Base-by-base conservation (phyloP, 2,888 invertebrate genomes). In the Conus canariensis region DNA sequence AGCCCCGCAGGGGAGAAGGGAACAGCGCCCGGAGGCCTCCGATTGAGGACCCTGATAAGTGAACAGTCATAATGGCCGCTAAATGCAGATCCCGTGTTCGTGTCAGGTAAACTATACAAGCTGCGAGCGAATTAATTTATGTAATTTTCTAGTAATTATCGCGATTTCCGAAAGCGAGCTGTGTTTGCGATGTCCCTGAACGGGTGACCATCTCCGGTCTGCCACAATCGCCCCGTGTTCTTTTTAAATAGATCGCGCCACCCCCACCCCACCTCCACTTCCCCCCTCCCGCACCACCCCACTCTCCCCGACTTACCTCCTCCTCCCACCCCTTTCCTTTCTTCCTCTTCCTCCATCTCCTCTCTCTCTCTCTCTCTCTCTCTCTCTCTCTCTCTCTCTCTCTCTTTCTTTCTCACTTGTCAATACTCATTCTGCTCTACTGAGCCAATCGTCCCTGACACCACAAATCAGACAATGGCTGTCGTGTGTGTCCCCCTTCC, bases 1-100 rank as follows among this genome's bases (percentile, higher is more conserved):
- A 74, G 70, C 85, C 58, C 74, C 89, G 58, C 58, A 10, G n/a
- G 89, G 85, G 89, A 70, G 85, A 74, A 22, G 6, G 14, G 9
- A 16, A 58, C 59, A 59, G 85, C 30, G 70, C 89, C 70, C 64
- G 85, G 83, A 58, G 89, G 85, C 89, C 89, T n/a, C 19, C 89
- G 89, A 89, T 89, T 85, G 64, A 74, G 64, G 85, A 64, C 64
- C 64, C 59, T n/a, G 89, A 89, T 89, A 89, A 89, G 89, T 89
- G 89, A 89, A 85, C 89, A 89, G 89, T 88, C 85, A 90, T 88
- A 90, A 90, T 90, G 88, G 90, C 16, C 60, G 64, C 90, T 88
- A 90, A 90, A 90, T 90, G 90, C 90, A 90, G 70, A 90, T 90
- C 88, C 70, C 90, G 85, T 90, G 90, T 90, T 90, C 90, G 85